These are phyloP conservation scores for Erinaceus europaeus DNA, from an alignment of 2,113 vertebrate species.

Conservation along the genomic window DNA sequence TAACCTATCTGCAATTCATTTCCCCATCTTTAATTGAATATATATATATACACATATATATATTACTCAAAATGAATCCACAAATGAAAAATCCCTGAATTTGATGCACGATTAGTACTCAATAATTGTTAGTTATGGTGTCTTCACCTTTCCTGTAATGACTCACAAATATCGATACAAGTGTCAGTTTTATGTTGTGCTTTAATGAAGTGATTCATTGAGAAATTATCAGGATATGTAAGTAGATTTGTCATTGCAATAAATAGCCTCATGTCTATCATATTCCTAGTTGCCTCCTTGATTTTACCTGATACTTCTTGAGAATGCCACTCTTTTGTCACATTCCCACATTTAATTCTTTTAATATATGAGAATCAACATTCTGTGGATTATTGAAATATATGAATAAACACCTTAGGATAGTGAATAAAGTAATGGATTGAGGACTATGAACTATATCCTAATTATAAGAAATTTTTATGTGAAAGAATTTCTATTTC, in stretches of 20 bases:
- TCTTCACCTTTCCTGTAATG: background rate
- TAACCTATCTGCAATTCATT: background rate
- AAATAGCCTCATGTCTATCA: background rate
- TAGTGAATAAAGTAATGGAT: background rate
- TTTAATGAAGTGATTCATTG: constrained; percentile 2
- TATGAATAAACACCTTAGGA: background rate
- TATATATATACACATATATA: background rate
- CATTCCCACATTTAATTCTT: background rate
- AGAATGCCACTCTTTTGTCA: background rate
- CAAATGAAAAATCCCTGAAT: background rate
- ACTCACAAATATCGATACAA: background rate
- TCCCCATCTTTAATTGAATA: background rate
- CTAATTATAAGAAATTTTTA: background rate
- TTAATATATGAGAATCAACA: background rate
- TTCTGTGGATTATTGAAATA: background rate
- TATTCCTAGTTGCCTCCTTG: background rate
- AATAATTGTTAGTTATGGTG: background rate
- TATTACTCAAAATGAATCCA: background rate
- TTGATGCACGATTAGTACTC: background rate
- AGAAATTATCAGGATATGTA: background rate
- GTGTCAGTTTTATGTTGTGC: background rate
- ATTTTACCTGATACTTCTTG: background rate
- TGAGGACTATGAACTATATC: background rate
- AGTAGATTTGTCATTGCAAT: background rate
- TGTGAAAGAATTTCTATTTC: background rate